A percentile compares a stretch with the other conserved stretches of the same genome.
phyloP scores from a whole-genome alignment of 2,113 vertebrate genomes.

The Aptenodytes patagonicus region DNA sequence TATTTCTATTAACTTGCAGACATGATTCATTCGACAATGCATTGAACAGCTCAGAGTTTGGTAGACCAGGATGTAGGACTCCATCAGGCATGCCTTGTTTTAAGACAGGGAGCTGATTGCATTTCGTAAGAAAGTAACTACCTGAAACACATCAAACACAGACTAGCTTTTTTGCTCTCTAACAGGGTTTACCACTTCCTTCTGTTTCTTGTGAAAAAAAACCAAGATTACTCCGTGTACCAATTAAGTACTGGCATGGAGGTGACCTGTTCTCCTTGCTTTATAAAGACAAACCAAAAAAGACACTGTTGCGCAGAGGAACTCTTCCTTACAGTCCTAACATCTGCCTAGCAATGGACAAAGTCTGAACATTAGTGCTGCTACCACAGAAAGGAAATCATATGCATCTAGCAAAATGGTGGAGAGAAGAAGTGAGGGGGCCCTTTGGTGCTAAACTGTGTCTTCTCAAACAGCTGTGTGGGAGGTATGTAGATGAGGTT shows the following conservation, averaged over 20 bases:
- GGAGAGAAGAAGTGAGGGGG: not conserved
- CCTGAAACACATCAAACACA: not conserved
- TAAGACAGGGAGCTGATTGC: not conserved
- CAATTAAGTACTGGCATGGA: not conserved
- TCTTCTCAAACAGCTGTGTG: not conserved
- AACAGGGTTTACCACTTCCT: not conserved
- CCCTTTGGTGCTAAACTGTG: not conserved
- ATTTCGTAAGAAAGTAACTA: not conserved
- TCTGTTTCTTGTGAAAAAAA: not conserved
- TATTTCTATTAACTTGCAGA: not conserved
- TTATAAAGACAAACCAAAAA: not conserved
- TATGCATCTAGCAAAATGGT: not conserved
- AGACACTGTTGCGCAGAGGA: not conserved
- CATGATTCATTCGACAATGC: not conserved
- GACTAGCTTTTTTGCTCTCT: not conserved
- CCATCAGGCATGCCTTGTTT: not conserved
- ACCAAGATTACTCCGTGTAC: not conserved
- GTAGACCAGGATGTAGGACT: not conserved
- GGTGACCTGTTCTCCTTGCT: not conserved
- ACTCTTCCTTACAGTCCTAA: not conserved
- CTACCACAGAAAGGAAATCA: not conserved
- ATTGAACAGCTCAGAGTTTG: not conserved
- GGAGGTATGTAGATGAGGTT: not conserved
- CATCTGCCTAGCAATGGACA: not conserved
- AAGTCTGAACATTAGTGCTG: not conserved